A percentile compares a stretch with the other conserved stretches of the same genome.
These are phyloP conservation scores for Varanus komodoensis DNA, from an alignment of 2,113 vertebrate species.

Conservation along the genomic window DNA sequence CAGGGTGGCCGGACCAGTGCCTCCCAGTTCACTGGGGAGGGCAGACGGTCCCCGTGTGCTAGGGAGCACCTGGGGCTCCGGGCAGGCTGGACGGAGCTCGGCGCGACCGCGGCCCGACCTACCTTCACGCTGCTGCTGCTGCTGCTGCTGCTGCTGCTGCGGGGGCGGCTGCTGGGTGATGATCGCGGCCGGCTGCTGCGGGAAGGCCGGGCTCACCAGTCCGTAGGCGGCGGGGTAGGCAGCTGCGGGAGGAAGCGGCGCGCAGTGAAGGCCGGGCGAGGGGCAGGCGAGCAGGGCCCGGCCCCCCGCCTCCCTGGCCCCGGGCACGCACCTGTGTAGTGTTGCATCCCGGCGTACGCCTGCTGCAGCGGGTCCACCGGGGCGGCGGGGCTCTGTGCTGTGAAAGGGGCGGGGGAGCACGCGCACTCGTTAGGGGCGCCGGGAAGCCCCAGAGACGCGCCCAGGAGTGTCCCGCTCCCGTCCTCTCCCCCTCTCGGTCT, in stretches of 20 bases:
- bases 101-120: not conserved
- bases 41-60: no score
- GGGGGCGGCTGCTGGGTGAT: slow-evolving; percentile 89
- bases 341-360: slow-evolving; percentile 93
- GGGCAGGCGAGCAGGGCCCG: no score
- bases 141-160: slow-evolving; percentile 81
- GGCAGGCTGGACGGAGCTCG: not conserved
- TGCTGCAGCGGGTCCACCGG: slow-evolving; percentile 91
- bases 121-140: slow-evolving; percentile 77
- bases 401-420: not conserved
- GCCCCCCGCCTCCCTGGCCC: not conserved
- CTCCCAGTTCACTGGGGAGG: no score
- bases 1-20: no score
- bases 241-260: slow-evolving; percentile 72
- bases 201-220: slow-evolving; percentile 89
- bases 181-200: slow-evolving; percentile 87
- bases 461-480: no score
- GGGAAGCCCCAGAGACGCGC: no score
- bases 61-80: no score
- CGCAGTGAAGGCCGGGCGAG: not conserved
- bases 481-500: no score
- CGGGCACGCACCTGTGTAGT: slow-evolving; percentile 87
- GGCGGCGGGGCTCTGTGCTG: slow-evolving; percentile 90
- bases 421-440: not conserved
- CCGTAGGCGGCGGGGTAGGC: slow-evolving; percentile 91